Evolutionary conservation across 2,113 vertebrate genomes (phyloP).

Genomic region (Rhynchomys soricoides): DNA sequence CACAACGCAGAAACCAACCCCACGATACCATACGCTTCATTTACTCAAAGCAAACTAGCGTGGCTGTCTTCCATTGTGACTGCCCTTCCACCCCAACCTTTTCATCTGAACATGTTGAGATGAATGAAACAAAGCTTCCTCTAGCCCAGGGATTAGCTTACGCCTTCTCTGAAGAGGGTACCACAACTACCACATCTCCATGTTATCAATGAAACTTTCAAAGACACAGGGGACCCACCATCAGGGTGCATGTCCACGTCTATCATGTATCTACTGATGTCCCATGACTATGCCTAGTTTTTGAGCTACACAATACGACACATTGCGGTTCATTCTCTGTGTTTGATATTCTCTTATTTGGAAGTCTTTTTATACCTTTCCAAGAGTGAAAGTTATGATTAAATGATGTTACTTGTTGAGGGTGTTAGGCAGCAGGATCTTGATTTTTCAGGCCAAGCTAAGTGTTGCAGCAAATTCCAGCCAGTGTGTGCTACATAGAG

Average conservation of each 20-base stretch:
- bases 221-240: neutral
- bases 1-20: neutral
- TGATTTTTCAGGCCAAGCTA: neutral
- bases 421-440: neutral
- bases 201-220: neutral
- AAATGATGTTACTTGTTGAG: neutral
- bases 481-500: neutral
- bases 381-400: constrained; percentile 30
- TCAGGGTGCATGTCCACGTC: neutral
- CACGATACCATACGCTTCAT: neutral
- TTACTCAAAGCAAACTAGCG: constrained; percentile 38
- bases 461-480: neutral
- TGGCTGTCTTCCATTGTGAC: neutral
- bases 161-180: neutral
- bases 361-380: constrained; percentile 33
- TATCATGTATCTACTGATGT: neutral
- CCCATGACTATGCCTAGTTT: neutral
- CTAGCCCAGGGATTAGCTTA: neutral
- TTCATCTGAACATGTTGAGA: neutral
- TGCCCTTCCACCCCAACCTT: neutral
- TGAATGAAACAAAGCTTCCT: neutral
- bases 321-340: neutral
- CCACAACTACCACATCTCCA: neutral
- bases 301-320: neutral
- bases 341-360: neutral